These are phyloP conservation scores for Cheilosia grossa DNA, from an alignment of 2,888 invertebrate species.

Conservation along the genomic window DNA sequence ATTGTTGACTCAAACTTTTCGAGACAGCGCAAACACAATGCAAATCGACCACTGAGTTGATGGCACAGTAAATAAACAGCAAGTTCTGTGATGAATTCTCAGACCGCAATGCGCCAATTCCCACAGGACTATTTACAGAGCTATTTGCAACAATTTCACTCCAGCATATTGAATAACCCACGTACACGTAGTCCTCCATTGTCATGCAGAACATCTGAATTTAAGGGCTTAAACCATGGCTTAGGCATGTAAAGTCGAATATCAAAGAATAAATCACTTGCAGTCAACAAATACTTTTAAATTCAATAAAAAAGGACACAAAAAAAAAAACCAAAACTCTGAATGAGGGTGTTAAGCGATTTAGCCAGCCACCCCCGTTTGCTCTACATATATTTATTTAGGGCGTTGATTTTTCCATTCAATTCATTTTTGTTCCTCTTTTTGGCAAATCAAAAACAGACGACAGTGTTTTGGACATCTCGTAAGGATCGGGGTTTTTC, in stretches of 20 bases:
- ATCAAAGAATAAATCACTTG: conserved; percentile 77
- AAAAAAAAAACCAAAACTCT: conserved; percentile 12
- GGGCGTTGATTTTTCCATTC: conserved; percentile 34
- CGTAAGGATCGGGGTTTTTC: conserved; percentile 67
- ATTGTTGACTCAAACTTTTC: conserved; percentile 33
- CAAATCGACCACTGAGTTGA: conserved; percentile 61
- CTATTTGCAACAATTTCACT: conserved; percentile 58
- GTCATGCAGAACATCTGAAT: conserved; percentile 30
- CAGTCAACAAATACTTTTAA: conserved; percentile 74
- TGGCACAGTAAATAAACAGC: conserved; percentile 51
- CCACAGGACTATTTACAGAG: conserved; percentile 61
- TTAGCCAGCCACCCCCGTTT: conserved; percentile 67
- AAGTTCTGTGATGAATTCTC: conserved; percentile 19
- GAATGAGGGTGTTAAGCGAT: conserved; percentile 77
- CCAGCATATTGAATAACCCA: conserved; percentile 53
- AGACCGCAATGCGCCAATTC: conserved; percentile 45
- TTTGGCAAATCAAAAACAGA: conserved; percentile 83
- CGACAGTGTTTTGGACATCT: conserved; percentile 82
- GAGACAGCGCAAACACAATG: conserved; percentile 41
- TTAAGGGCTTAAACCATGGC: conserved; percentile 64
- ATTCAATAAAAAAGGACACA: conserved; percentile 59
- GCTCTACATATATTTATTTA: background rate
- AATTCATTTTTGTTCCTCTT: conserved; percentile 62
- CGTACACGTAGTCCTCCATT: conserved; percentile 4
- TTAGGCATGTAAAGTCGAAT: conserved; percentile 75